Evolutionary conservation across 2,797 vertebrate genomes (phyloP).

Genomic region (Tamandua tetradactyla): DNA sequence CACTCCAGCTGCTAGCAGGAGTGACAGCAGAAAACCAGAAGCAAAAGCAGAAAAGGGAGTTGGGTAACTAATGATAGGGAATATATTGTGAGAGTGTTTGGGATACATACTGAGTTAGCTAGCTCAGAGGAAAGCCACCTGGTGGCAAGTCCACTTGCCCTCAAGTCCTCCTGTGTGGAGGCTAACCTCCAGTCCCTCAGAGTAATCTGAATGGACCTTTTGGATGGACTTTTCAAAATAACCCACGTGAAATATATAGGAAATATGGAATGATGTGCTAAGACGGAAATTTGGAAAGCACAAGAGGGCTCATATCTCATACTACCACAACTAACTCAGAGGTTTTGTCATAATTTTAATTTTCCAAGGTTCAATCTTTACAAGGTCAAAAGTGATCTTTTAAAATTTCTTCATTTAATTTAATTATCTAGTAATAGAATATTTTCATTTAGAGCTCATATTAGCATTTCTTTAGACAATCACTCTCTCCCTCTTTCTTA

Average conservation of each 20-base stretch:
- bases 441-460: not conserved
- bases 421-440: not conserved
- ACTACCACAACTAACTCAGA: not conserved
- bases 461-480: not conserved
- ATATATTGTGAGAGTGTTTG: not conserved
- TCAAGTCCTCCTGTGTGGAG: not conserved
- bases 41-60: not conserved
- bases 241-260: not conserved
- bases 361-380: slow-evolving; percentile 3
- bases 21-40: not conserved
- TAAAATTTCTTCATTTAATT: not conserved
- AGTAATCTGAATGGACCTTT: not conserved
- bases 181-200: not conserved
- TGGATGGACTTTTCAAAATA: not conserved
- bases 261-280: not conserved
- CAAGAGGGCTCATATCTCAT: not conserved
- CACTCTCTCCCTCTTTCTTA: not conserved
- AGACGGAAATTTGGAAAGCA: not conserved
- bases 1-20: not conserved
- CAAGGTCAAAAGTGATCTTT: not conserved
- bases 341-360: not conserved
- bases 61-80: too few relatives aligned
- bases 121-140: not conserved
- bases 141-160: not conserved
- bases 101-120: not conserved